Conservation (phyloP, 1,140 invertebrate species). For the Meloidogyne floridensis region DNA sequence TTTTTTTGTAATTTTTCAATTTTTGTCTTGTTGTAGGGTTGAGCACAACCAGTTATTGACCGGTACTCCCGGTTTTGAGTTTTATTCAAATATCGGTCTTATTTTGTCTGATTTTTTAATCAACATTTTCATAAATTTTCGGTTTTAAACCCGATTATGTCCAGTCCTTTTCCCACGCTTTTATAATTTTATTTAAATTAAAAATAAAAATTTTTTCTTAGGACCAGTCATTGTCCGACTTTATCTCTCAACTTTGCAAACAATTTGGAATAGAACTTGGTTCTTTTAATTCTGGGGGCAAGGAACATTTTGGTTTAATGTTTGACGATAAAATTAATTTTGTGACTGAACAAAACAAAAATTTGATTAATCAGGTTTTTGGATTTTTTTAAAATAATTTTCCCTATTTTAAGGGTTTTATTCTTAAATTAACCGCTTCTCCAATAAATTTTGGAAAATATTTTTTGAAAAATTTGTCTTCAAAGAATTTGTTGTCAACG, state of each 20-base stretch:
- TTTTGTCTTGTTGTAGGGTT: no score
- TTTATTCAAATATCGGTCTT: no score
- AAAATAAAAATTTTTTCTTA: neutral
- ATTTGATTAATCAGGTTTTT: conserved; percentile 38
- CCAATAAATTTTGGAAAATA: conserved; percentile 39
- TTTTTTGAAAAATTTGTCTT: conserved; percentile 34
- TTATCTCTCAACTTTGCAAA: conserved; percentile 36
- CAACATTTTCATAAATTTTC: no score
- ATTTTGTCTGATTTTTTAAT: no score
- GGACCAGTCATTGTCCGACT: conserved; percentile 31
- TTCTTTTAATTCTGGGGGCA: conserved; percentile 13
- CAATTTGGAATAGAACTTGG: conserved; percentile 36
- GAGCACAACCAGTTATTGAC: no score
- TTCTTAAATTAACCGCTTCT: conserved; percentile 52
- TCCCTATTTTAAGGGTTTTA: conserved; percentile 35
- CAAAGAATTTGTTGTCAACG: conserved; percentile 12
- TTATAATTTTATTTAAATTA: neutral
- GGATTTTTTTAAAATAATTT: no score
- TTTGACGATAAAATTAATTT: conserved; percentile 48
- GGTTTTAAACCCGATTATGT: no score
- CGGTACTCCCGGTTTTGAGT: no score
- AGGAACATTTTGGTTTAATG: conserved; percentile 45
- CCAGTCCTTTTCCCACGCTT: neutral
- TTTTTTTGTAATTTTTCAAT: neutral
- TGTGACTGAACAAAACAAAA: conserved; percentile 51